Evolutionary conservation across 2,888 invertebrate species (phyloP), one percentile per base, ranked within the genome.

Genomic region (Thereva unica): DNA sequence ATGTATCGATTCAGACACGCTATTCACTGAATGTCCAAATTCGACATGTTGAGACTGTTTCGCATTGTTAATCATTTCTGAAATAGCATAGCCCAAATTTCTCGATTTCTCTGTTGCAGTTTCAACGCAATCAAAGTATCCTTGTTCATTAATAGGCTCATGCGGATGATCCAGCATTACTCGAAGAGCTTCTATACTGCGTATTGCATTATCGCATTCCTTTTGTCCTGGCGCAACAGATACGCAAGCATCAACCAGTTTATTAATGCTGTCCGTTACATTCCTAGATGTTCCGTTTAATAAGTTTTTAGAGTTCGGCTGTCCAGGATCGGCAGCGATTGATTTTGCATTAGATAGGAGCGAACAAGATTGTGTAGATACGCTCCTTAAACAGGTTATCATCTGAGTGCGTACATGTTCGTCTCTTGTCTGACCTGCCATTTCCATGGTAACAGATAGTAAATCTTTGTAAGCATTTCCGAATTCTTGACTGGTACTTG

Each of bases 101-200:
- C 93, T 91, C 74, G 95, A 93, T 78, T 92, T 92, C 49, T 91
- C 91, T 71, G 95, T 93, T 4, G 96, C 93, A 12, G 87, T 85
- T 77, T 97, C 97, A 38, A 97, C 87, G 71, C 95, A 95, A 74
- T 96, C 96, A 80, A 92, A 97, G 83, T 97, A 98, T 0, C 92
- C 90, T 66, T 88, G 87, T 72, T 94, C 94, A 73, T 87, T 91
- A 73, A 97, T 86, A 0, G 97, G 95, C 78, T 97, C 93, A 56
- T 87, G 87, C 12, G 96, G 94, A 76, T 91, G 89, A 72, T 91
- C 90, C 56, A 98, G 83, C 69, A 96, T 83, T 1, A 92, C 89
- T 23, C 89, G 86, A 79, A 93, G 87, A 66, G 92, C 89, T 80
- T 93, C 91, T 68, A 98, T 95, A 78, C 93, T 92, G 71, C 97